These are phyloP conservation scores for Perithous albicinctus DNA, from an alignment of 2,888 invertebrate genomes.

Conservation along the genomic window DNA sequence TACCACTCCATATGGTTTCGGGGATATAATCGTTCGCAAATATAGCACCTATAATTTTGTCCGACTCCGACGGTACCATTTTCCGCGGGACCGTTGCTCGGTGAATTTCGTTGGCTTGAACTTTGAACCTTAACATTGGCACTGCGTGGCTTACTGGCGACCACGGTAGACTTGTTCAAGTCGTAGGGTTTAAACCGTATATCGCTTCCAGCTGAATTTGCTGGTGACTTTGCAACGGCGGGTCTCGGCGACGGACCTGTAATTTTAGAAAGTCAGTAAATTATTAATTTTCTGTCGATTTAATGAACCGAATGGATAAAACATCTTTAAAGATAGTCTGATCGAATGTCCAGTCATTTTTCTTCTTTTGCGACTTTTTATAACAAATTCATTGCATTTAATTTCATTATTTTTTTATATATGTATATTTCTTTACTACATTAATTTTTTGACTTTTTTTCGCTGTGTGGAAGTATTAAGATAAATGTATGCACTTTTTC, in stretches of 20 bases:
- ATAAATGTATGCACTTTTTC: too few species aligned
- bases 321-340: too few species aligned
- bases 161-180: slow-evolving; percentile 84
- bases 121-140: slow-evolving; percentile 82
- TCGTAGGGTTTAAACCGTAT: slow-evolving; percentile 88
- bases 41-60: slow-evolving; percentile 89
- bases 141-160: slow-evolving; percentile 85
- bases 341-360: too few species aligned
- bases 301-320: too few species aligned
- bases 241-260: slow-evolving; percentile 84
- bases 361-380: too few species aligned
- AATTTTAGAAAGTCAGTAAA: too few species aligned
- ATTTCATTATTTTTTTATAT: too few species aligned
- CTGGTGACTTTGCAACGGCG: slow-evolving; percentile 86
- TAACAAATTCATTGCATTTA: too few species aligned
- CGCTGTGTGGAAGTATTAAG: too few species aligned
- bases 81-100: slow-evolving; percentile 80
- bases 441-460: too few species aligned
- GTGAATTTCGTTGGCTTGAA: slow-evolving; percentile 81
- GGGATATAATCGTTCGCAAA: slow-evolving; percentile 91
- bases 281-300: background rate
- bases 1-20: slow-evolving; percentile 94
- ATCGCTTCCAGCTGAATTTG: slow-evolving; percentile 86
- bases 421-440: too few species aligned
- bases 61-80: slow-evolving; percentile 80